phyloP scores from a whole-genome alignment of 2,888 invertebrate species.

The Macaria liturata region DNA sequence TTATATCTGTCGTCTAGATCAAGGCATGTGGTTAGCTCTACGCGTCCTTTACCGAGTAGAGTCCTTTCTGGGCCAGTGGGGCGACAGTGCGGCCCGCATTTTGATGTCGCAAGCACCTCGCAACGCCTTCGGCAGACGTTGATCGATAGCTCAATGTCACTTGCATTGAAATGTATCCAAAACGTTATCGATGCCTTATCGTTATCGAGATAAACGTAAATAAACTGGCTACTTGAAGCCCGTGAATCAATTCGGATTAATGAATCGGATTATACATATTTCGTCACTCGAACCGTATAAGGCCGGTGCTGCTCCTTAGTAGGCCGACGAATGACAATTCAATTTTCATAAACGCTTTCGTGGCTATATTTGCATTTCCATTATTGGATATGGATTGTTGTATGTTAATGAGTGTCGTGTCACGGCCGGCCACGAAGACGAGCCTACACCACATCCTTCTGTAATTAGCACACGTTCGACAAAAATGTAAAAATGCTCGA shows the following conservation, averaged over 20 bases:
- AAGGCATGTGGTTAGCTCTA: slow-evolving; percentile 10
- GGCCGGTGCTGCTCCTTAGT: slow-evolving; percentile 13
- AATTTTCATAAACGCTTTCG: slow-evolving; percentile 40
- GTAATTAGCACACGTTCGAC: slow-evolving; percentile 1
- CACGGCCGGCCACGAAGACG: slow-evolving; percentile 42
- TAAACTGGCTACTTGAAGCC: slow-evolving; percentile 9
- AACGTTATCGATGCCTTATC: slow-evolving; percentile 8
- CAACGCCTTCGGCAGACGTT: slow-evolving; percentile 31
- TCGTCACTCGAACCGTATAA: slow-evolving; percentile 19
- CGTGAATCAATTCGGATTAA: slow-evolving; percentile 10
- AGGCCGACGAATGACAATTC: slow-evolving; percentile 14
- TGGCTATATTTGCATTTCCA: slow-evolving; percentile 45
- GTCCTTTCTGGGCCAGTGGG: slow-evolving; percentile 56
- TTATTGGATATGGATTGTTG: slow-evolving; percentile 43
- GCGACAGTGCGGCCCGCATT: slow-evolving; percentile 54
- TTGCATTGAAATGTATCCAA: slow-evolving; percentile 17
- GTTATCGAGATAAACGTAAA: slow-evolving; percentile 11
- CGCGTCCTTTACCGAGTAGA: slow-evolving; percentile 36
- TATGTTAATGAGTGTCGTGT: slow-evolving; percentile 53
- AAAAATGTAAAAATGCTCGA: slow-evolving; percentile 1
- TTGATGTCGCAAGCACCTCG: slow-evolving; percentile 54
- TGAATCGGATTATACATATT: slow-evolving; percentile 25
- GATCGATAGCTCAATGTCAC: slow-evolving; percentile 27
- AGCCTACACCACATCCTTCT: slow-evolving; percentile 15
- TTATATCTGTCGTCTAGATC: slow-evolving; percentile 7